phyloP scores from a whole-genome alignment of 2,797 vertebrate species.

The Simalia tracyae region DNA sequence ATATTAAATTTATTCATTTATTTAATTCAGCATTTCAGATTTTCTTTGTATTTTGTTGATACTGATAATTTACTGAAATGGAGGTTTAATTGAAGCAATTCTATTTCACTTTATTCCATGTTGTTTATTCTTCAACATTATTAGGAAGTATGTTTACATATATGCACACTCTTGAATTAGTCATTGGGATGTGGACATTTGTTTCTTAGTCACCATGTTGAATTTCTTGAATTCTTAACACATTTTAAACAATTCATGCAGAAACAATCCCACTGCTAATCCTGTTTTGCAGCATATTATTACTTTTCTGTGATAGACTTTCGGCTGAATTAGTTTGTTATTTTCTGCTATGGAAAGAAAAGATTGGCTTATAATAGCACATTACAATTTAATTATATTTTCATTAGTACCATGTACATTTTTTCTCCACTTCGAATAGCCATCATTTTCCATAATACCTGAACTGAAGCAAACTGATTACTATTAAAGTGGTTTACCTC shows the following conservation, averaged over 20 bases:
- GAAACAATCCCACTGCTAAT: neutral
- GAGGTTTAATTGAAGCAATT: slow-evolving; percentile 15
- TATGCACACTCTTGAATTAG: neutral
- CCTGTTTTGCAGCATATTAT: neutral
- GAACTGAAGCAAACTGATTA: neutral
- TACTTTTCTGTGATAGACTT: neutral
- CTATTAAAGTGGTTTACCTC: neutral
- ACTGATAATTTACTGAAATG: neutral
- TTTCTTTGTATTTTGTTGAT: neutral
- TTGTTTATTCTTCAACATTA: neutral
- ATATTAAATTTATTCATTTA: neutral
- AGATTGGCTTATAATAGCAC: neutral
- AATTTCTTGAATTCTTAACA: neutral
- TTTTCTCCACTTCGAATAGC: neutral
- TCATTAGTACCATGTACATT: neutral
- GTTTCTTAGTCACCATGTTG: neutral
- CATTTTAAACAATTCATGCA: neutral
- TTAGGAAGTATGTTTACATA: neutral
- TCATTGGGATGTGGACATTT: neutral
- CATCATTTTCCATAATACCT: neutral
- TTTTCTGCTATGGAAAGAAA: neutral
- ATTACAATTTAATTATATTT: neutral
- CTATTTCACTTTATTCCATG: neutral
- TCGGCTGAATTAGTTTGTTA: neutral
- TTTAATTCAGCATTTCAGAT: neutral